These are phyloP conservation scores for Piezodorus guildinii DNA, from an alignment of 1,140 invertebrate genomes.

Conservation along the genomic window DNA sequence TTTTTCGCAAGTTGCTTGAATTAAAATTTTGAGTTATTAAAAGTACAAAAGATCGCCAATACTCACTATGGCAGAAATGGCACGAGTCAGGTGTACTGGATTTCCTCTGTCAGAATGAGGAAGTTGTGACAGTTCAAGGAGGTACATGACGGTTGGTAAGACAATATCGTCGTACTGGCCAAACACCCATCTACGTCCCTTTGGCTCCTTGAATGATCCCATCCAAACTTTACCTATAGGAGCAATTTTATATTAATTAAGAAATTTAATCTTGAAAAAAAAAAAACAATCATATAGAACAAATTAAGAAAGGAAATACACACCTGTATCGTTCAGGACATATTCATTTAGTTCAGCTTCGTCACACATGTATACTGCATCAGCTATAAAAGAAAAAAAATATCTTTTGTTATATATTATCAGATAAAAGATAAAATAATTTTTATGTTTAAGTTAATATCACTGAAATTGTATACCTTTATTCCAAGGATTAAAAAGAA, in stretches of 20 bases:
- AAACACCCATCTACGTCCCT: slow-evolving; percentile 59
- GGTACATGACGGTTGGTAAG: slow-evolving; percentile 48
- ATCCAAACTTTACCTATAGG: slow-evolving; percentile 57
- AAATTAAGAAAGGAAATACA: not conserved
- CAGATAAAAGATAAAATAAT: too few species aligned
- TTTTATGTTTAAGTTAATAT: not conserved
- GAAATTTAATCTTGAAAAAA: not conserved
- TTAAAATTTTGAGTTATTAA: too few species aligned
- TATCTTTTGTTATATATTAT: not conserved
- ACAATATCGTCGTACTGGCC: slow-evolving; percentile 60
- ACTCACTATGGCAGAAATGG: slow-evolving; percentile 58
- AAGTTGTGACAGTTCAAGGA: slow-evolving; percentile 47
- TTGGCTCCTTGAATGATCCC: slow-evolving; percentile 50
- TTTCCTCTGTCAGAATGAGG: slow-evolving; percentile 54
- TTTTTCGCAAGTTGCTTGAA: too few species aligned
- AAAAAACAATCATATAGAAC: too few species aligned
- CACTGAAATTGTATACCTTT: slow-evolving; percentile 43
- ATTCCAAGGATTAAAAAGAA: slow-evolving; percentile 76
- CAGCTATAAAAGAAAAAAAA: slow-evolving; percentile 35
- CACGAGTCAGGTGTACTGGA: slow-evolving; percentile 54
- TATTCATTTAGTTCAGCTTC: slow-evolving; percentile 52
- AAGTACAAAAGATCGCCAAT: too few species aligned
- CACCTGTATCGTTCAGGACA: slow-evolving; percentile 50
- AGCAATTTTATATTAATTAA: too few species aligned
- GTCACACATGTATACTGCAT: slow-evolving; percentile 54